A percentile compares a stretch with the other conserved stretches of the same genome.
Evolutionary conservation across 2,113 vertebrate genomes (phyloP).

Genomic region (Ameiurus melas): DNA sequence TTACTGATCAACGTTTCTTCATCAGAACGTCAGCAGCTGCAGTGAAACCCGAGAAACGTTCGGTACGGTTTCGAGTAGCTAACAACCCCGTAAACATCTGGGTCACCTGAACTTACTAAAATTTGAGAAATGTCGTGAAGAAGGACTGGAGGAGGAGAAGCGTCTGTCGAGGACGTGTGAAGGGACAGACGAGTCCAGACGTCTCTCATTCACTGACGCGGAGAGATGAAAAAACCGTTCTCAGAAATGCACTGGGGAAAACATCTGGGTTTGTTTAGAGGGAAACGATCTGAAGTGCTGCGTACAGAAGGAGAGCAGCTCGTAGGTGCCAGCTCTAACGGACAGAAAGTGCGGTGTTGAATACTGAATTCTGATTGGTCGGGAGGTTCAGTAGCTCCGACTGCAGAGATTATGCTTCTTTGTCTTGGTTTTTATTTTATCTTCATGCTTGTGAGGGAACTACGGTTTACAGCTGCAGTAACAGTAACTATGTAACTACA

Average conservation of each 20-base stretch:
- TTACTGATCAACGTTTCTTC: no score
- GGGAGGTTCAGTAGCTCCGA: neutral
- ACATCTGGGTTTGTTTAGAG: neutral
- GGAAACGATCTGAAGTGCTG: neutral
- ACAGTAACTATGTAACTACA: neutral
- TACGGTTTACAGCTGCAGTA: neutral
- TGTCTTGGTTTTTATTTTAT: neutral
- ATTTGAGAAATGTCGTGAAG: neutral
- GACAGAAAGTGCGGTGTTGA: neutral
- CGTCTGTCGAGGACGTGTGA: neutral
- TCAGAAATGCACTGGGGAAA: neutral
- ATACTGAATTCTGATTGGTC: neutral
- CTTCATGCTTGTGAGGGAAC: no score
- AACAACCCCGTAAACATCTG: neutral
- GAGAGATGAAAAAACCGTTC: neutral
- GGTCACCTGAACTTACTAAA: neutral
- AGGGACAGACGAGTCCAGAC: neutral
- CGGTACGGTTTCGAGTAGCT: no score
- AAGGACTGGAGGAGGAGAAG: neutral
- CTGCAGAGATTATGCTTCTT: neutral
- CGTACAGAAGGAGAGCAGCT: neutral
- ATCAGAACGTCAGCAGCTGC: neutral
- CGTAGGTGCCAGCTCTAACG: neutral
- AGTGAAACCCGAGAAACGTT: no score
- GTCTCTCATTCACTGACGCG: neutral